phyloP scores from a whole-genome alignment of 2,797 vertebrate genomes.

The Tolypeutes matacus region DNA sequence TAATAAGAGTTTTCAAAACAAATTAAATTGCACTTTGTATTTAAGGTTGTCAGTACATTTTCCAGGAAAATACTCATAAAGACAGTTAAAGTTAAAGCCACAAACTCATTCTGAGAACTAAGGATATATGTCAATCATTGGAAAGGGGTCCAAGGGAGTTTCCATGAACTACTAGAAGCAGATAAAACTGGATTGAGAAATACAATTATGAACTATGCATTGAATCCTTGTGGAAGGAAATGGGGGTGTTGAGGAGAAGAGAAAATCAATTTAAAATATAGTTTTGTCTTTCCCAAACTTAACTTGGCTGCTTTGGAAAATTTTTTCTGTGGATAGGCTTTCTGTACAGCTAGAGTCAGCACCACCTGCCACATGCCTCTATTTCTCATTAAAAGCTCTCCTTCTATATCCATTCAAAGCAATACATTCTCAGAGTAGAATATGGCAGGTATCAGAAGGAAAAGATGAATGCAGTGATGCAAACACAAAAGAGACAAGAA shows the following conservation, averaged over 20 bases:
- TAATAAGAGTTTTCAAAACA: constrained; percentile 49
- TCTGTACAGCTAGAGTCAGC: neutral
- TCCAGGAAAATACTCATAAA: constrained; percentile 19
- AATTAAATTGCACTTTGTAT: constrained; percentile 53
- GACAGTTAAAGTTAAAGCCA: constrained; percentile 14
- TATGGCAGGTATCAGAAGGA: neutral
- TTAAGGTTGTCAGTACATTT: constrained; percentile 55
- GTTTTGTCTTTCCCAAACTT: neutral
- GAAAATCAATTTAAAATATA: constrained; percentile 29
- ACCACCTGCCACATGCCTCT: rapidly evolving
- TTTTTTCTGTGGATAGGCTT: neutral
- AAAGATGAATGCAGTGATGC: neutral
- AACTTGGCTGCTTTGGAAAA: neutral
- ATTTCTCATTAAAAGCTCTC: neutral
- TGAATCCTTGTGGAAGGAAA: neutral
- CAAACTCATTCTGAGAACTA: constrained; percentile 56
- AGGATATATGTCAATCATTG: neutral
- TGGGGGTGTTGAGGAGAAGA: neutral
- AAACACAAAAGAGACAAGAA: neutral
- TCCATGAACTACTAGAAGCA: neutral
- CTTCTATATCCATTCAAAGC: neutral
- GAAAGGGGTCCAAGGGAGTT: neutral
- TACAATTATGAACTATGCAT: neutral
- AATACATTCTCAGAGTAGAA: neutral
- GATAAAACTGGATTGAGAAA: constrained; percentile 15